A percentile compares a stretch with the other conserved stretches of the same genome.
Conservation (phyloP, 2,888 invertebrate species). For the Mesoligia furuncula region DNA sequence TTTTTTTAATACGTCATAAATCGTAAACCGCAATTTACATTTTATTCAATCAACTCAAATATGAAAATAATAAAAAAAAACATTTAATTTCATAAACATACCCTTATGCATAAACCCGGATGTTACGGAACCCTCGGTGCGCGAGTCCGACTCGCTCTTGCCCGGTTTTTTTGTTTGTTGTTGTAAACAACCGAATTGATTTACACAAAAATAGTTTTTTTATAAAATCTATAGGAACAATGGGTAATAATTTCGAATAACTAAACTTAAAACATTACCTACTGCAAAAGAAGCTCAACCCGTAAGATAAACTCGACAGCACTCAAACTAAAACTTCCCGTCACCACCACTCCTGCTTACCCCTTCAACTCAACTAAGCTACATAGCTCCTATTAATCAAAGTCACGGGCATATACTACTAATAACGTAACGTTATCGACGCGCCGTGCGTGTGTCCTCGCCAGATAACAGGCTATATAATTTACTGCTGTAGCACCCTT, state of each 20-base stretch:
- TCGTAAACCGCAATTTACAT: no score
- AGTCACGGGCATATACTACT: slow-evolving; percentile 54
- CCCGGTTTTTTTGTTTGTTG: no score
- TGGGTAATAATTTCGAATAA: not conserved
- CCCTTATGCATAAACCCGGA: no score
- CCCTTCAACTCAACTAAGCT: slow-evolving; percentile 37
- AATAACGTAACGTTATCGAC: slow-evolving; percentile 63
- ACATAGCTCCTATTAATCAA: slow-evolving; percentile 56
- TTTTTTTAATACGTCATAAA: no score
- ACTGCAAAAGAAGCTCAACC: not conserved
- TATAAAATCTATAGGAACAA: no score
- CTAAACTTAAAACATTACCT: not conserved
- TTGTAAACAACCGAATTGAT: no score
- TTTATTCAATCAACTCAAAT: no score
- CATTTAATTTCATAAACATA: no score
- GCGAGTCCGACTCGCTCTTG: no score
- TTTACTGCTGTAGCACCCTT: slow-evolving; percentile 58
- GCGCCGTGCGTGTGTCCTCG: slow-evolving; percentile 60
- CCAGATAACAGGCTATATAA: slow-evolving; percentile 66
- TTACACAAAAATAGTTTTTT: no score
- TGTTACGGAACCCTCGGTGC: no score
- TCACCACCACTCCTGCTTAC: slow-evolving; percentile 13
- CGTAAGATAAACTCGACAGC: not conserved
- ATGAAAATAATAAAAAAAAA: no score
- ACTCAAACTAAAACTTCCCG: slow-evolving; percentile 18